Base-by-base conservation (phyloP, 2,113 vertebrate genomes). In the Phasianus colchicus region DNA sequence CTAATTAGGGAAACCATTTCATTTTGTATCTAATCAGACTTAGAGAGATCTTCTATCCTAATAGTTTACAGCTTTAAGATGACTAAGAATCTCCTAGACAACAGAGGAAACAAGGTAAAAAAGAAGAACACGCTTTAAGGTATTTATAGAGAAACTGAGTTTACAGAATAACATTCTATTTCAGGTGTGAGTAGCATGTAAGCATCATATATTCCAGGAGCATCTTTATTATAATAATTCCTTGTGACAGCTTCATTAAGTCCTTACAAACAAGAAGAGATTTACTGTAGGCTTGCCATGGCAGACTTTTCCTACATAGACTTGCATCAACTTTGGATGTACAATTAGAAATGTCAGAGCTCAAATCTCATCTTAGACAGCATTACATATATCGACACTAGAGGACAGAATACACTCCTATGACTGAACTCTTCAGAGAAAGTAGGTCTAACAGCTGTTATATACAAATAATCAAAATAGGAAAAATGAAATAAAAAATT, bases 271-370 rank as follows among this genome's bases (percentile, higher is more conserved):
- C 7, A 78, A 74, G 86, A 84, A 43, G 42, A 47, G 24, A 60
- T 86, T 86, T 84, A 47, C 64, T 36, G 11, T 61, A n/a, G 11
- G n/a, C 84, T 34, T 95, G 13, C 52, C 18, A 58, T 73, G 69
- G 24, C 14, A 57, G 54, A 61, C 22, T 9, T 82, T 71, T 71
- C 21, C 19, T 82, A 65, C 13, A 24, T 42, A 48, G 50, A 77
- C 32, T 57, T 27, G 34, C 24, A 20, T 75, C 17, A 73, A 54
- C 36, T 90, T 80, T 50, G 14, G 27, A 79, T 87, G 29, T 83
- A 70, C 63, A 83, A 71, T 73, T 88, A 83, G 40, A 72, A 91
- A 80, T 30, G 67, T 80, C 82, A 94, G 24, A 82, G 64, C 32
- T 89, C 43, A 89, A 42, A 32, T 72, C 20, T 65, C 32, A 85